Base-by-base conservation (phyloP, 2,797 vertebrate species). In the Xerus rutilus region DNA sequence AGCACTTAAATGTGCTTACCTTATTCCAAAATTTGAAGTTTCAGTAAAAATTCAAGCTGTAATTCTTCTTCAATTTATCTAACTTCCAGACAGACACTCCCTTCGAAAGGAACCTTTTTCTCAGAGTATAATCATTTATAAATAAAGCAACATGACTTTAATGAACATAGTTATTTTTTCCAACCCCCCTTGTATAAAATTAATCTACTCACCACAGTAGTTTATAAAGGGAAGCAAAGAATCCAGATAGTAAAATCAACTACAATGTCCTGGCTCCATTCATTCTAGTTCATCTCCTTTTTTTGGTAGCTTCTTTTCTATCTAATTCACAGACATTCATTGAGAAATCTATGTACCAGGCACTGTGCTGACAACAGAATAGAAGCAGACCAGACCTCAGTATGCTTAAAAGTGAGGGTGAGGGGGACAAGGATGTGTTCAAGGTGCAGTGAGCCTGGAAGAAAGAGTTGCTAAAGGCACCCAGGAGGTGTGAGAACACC, bases 11-110 rank as follows among this genome's bases (percentile, higher is more conserved):
- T 96, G 69, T 83, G 32, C 85, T 86, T 86, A 49, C 28, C 39
- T 86, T 93, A 49, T 83, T 95, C 8, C 21, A 25, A 93, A 81
- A 92, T 89, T 62, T 78, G 72, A 57, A n/a, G 5, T 45, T 91
- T 70, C 23, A 86, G 11, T 82, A 82, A 85, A 54, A 72, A 96
- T 52, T 25, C n/a, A 84, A 86, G 47, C 11, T 11, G 0, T 73
- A 54, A 59, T 52, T 70, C 11, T 28, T 39, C 17, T 54, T 65
- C 65, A 65, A 25, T 23, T 49, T 76, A 30, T 82, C 57, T 43
- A 86, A 64, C 28, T 21, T 73, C 45, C 32, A 76, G 35, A 28
- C 21, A 81, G 35, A 70, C 3, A 45, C 1, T 6, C 2, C 7
- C 59, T 79, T 73, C 43, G 74, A 25, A 90, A 20, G 2, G 28